Base-by-base conservation (phyloP, 1,140 invertebrate species). In the Augochlora pura region DNA sequence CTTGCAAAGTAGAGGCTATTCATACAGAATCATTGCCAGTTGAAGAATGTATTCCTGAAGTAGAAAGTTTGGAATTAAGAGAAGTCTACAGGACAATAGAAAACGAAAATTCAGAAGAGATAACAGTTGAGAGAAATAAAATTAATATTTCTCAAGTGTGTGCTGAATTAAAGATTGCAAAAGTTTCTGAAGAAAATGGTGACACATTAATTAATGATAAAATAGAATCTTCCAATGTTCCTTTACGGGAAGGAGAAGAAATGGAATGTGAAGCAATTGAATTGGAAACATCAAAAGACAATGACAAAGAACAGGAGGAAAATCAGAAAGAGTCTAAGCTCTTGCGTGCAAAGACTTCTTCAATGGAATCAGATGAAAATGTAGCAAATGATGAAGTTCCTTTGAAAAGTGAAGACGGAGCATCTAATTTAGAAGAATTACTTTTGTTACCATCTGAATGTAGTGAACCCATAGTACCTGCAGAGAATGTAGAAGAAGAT, bases 211-310 rank as follows among this genome's bases (percentile, higher is more conserved):
- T n/a, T n/a, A 16, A 27, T 8, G 8, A 60, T 25, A 16, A n/a
- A 14, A 64, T 67, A 32, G 16, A 7, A 25, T 25, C 9, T 67
- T 25, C 23, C n/a, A 60, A 59, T 16, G 14, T 67, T 27, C 2
- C 18, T 52, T 18, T 60, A 32, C 12, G 60, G 25, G 16, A 54
- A 59, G 69, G 71, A 18, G 25, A 63, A 49, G 62, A 25, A 42
- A 59, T 38, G 14, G 71, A 63, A 57, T n/a, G 7, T 49, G 66
- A 81, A 69, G 18, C 39, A 59, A 60, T n/a, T 74, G 49, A 60
- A 25, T 25, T 39, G 59, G 10, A 39, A 6, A 18, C 23, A 21
- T 5, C 25, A 8, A 52, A 27, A 75, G 18, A 27, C 7, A 57
- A 14, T 25, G 39, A 6, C 9, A 57, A 54, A 23, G 38, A 10